Evolutionary conservation across 2,113 vertebrate species (phyloP), one percentile per base, ranked within the genome.

Genomic region (Xiphias gladius): DNA sequence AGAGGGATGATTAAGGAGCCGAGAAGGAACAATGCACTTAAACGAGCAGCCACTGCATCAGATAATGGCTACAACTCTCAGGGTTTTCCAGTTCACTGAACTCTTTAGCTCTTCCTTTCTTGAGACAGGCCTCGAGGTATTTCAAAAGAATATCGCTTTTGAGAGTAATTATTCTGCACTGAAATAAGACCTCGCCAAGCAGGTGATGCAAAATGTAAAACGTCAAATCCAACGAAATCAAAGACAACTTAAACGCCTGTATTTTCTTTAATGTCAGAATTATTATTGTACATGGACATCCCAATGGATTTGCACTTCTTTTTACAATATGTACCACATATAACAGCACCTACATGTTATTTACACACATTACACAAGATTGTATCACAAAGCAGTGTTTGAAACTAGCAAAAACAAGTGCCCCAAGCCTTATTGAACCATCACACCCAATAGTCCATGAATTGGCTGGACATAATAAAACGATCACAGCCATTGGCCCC

Each of bases 301-400:
- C 88, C 79, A 73, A 88, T 91, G 86, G 82, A 85, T 88, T 92
- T 91, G 87, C 88, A 92, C 81, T 92, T 90, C 64, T 93, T 93
- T 94, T 94, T 94, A 96, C 93, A 94, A 92, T 97, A 94, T 94
- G 91, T 95, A 96, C 93, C 95, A 88, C 92, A 76, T 94, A 94
- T 94, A 95, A 94, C 95, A 90, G 93, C 94, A 90, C 91, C 93
- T 94, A 94, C 95, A 92, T 89, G 89, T 92, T 92, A 91, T 93
- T 92, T 95, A 94, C 96, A 96, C 94, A 96, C 93, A 93, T 95
- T 90, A 92, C 87, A 96, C 93, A 91, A 94, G 94, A 91, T 92
- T 88, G 86, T 92, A 91, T 92, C 90, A 90, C 93, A 93, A 91
- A 93, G 86, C 91, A 85, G 90, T 83, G 62, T 78, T 84, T 80